A percentile compares a stretch with the other conserved stretches of the same genome.
phyloP scores from a whole-genome alignment of 2,888 invertebrate species.

The Melanargia galathea region DNA sequence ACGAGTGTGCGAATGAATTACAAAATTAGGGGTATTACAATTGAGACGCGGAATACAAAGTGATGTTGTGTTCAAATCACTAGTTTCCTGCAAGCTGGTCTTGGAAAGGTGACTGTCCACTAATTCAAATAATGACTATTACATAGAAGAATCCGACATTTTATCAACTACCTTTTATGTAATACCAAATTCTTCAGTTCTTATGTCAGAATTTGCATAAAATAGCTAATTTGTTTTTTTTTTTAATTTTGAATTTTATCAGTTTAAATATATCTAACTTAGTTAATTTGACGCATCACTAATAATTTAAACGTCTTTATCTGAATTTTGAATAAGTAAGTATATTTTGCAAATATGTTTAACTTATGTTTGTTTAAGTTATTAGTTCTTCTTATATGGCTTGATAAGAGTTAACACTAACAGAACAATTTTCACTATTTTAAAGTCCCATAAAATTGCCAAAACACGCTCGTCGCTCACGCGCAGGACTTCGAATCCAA shows the following conservation, averaged over 20 bases:
- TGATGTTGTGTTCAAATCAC: conserved; percentile 43
- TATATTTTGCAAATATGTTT: too few relatives aligned
- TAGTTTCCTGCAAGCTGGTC: conserved; percentile 52
- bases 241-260: not conserved
- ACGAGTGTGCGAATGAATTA: conserved; percentile 46
- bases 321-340: too few relatives aligned
- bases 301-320: not conserved
- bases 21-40: conserved; percentile 52
- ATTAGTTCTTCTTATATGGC: too few relatives aligned
- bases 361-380: too few relatives aligned
- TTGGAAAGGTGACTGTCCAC: conserved; percentile 71
- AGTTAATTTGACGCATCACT: not conserved
- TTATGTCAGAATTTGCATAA: too few relatives aligned
- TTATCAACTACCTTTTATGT: not conserved
- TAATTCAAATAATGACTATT: conserved; percentile 65
- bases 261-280: not conserved
- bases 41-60: conserved; percentile 46
- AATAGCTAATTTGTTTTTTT: not conserved
- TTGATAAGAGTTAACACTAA: too few relatives aligned
- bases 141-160: conserved; percentile 64
- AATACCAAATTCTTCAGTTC: not conserved
- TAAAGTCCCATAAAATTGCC: too few relatives aligned
- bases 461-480: too few relatives aligned
- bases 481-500: not conserved
- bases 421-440: too few relatives aligned